Conservation (phyloP, 2,113 vertebrate genomes). For the Microcebus lehilahytsara region DNA sequence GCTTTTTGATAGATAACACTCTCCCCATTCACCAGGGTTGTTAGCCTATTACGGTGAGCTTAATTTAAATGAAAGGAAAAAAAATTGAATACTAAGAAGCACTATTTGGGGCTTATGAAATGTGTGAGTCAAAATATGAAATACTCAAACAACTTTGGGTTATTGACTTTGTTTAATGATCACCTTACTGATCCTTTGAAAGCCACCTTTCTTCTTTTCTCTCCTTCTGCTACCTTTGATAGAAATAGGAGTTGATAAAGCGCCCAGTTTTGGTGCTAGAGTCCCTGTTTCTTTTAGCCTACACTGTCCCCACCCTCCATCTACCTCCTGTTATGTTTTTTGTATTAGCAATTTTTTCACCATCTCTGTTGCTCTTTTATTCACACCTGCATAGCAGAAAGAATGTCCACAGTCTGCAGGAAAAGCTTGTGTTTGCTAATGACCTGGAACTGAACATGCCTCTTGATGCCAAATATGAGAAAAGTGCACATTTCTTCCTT, state of each 20-base stretch:
- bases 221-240: conserved; percentile 19
- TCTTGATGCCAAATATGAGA: not conserved
- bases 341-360: not conserved
- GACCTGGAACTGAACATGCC: not conserved
- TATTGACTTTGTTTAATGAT: conserved; percentile 73
- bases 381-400: not conserved
- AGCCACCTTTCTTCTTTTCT: conserved; percentile 18
- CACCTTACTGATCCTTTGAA: conserved; percentile 69
- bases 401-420: not conserved
- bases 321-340: not conserved
- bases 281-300: not conserved
- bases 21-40: conserved; percentile 78
- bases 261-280: not conserved
- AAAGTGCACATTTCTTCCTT: not conserved
- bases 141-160: conserved; percentile 79
- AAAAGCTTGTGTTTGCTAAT: not conserved
- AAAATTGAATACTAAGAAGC: conserved; percentile 84
- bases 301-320: accelerated
- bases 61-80: conserved; percentile 89
- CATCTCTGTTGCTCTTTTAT: conserved; percentile 9
- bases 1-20: conserved; percentile 78
- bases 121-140: conserved; percentile 85
- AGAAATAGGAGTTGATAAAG: conserved; percentile 15
- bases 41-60: conserved; percentile 81
- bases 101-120: conserved; percentile 81